These are phyloP conservation scores for Osmerus eperlanus DNA, from an alignment of 2,113 vertebrate genomes.

Conservation along the genomic window DNA sequence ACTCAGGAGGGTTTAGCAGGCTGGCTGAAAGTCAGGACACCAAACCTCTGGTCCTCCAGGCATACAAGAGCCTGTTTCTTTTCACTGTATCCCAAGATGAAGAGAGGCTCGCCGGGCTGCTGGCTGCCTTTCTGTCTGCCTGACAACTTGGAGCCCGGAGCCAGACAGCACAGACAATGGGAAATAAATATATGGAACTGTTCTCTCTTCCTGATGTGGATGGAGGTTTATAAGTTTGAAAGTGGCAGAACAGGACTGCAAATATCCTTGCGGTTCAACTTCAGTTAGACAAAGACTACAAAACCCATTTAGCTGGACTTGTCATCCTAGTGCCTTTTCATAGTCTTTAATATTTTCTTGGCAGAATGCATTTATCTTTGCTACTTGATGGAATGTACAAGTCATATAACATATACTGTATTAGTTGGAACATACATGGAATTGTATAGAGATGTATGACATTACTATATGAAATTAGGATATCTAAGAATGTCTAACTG, in stretches of 20 bases:
- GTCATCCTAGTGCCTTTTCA: background rate
- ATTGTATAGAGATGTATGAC: conserved; percentile 2
- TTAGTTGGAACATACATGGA: background rate
- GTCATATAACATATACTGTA: background rate
- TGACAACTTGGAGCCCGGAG: no score
- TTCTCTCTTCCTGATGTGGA: no score
- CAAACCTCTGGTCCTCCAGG: no score
- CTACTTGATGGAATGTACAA: background rate
- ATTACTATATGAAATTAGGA: background rate
- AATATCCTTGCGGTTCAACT: background rate
- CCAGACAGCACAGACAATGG: no score
- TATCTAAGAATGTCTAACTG: background rate
- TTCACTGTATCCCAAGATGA: no score
- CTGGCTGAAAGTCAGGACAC: no score
- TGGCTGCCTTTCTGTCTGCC: no score
- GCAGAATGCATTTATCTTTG: background rate
- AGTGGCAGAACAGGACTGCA: background rate
- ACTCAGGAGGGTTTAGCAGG: no score
- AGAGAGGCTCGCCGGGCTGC: no score
- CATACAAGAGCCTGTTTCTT: no score
- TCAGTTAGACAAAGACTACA: background rate
- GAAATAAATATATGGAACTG: no score
- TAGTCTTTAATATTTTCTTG: background rate
- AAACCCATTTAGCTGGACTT: background rate
- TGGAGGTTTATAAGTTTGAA: no score